These are phyloP conservation scores for Mesaphorura yosii DNA, from an alignment of 1,140 invertebrate genomes.

Conservation along the genomic window DNA sequence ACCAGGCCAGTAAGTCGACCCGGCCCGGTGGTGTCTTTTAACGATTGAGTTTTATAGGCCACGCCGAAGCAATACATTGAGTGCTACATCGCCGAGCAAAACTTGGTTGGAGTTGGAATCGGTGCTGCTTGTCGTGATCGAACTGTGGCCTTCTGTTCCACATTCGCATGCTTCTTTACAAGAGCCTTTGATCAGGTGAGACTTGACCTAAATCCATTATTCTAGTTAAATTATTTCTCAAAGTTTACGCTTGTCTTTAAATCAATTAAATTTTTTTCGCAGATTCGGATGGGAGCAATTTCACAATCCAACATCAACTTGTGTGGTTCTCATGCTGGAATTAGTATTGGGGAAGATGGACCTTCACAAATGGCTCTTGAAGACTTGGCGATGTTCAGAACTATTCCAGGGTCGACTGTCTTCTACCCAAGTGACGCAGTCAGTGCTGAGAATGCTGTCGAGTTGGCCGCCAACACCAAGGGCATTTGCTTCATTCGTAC, in stretches of 20 bases:
- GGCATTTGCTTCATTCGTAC: conserved; percentile 95
- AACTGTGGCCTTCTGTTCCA: conserved; percentile 83
- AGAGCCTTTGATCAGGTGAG: conserved; percentile 84
- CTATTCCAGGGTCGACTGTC: conserved; percentile 80
- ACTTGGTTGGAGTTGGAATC: conserved; percentile 89
- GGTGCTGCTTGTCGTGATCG: conserved; percentile 80
- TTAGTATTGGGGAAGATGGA: conserved; percentile 93
- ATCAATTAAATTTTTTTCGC: conserved; percentile 12
- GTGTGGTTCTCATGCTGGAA: conserved; percentile 85
- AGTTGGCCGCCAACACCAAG: conserved; percentile 88
- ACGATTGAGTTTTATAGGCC: conserved; percentile 36
- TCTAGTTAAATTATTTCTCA: no score
- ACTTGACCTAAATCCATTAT: conserved; percentile 7
- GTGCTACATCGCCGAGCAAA: conserved; percentile 98
- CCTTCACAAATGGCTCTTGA: conserved; percentile 99
- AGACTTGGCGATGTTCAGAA: conserved; percentile 90
- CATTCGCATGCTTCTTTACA: conserved; percentile 96
- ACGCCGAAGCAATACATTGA: conserved; percentile 73
- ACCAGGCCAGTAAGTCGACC: neutral
- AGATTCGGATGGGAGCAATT: conserved; percentile 97
- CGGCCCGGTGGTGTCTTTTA: no score
- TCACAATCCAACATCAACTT: conserved; percentile 97
- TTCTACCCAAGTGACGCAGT: conserved; percentile 98
- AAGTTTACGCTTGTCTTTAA: no score
- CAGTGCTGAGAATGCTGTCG: conserved; percentile 79